A percentile compares a stretch with the other conserved stretches of the same genome.
phyloP scores from a whole-genome alignment of 2,113 vertebrate species.

The Nycticebus coucang region DNA sequence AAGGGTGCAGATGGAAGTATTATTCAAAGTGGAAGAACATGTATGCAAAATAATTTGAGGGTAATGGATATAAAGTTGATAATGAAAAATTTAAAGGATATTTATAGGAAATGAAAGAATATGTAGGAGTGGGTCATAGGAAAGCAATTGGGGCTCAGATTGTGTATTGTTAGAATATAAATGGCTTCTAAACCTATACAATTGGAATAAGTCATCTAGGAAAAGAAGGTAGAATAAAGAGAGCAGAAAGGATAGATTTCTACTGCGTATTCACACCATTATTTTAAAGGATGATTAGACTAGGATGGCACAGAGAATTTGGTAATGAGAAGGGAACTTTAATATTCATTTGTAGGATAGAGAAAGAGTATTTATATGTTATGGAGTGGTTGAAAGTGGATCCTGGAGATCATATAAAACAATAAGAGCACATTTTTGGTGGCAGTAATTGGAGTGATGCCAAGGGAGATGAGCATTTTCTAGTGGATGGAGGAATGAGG shows the following conservation, averaged over 20 bases:
- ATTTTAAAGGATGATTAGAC: not conserved
- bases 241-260: not conserved
- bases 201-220: not conserved
- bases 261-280: not conserved
- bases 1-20: not conserved
- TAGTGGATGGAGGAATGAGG: not conserved
- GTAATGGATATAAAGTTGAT: not conserved
- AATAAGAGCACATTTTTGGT: not conserved
- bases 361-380: not conserved
- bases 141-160: not conserved
- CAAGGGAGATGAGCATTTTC: not conserved
- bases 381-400: not conserved
- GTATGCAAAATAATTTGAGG: not conserved
- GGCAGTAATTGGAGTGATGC: not conserved
- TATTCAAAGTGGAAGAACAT: not conserved
- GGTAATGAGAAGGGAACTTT: not conserved
- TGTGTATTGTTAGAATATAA: not conserved
- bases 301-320: not conserved
- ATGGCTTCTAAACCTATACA: not conserved
- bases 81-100: not conserved
- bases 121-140: not conserved
- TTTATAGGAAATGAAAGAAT: not conserved
- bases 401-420: not conserved
- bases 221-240: not conserved
- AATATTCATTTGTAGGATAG: not conserved